Evolutionary conservation across 1,140 invertebrate species (phyloP).

Genomic region (Aporrectodea caliginosa): DNA sequence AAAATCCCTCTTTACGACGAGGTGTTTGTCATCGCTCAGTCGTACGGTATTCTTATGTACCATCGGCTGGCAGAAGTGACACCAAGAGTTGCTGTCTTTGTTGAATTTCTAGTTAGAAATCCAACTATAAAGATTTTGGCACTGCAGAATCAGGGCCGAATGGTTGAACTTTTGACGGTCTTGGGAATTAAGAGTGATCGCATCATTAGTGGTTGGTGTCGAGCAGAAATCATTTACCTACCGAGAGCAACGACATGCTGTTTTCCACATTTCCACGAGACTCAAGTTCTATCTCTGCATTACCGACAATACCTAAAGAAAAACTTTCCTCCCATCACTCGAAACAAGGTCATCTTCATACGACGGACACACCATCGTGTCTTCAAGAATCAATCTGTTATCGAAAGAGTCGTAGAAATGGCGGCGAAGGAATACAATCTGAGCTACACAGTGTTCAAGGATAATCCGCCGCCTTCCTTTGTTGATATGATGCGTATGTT

Average conservation of each 20-base stretch:
- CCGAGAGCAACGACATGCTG: constrained; percentile 14
- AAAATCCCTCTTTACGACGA: constrained; percentile 1
- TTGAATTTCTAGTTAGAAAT: constrained; percentile 12
- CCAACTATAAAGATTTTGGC: constrained; percentile 19
- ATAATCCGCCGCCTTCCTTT: constrained; percentile 21
- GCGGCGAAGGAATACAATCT: constrained; percentile 8
- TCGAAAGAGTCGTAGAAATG: background rate
- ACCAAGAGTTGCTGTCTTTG: constrained; percentile 13
- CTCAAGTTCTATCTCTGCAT: constrained; percentile 5
- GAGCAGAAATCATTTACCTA: constrained; percentile 15
- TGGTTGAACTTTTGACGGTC: background rate
- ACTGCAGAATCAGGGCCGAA: background rate
- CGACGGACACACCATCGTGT: background rate
- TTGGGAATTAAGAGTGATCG: constrained; percentile 16
- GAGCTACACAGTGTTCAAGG: constrained; percentile 2
- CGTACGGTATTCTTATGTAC: constrained; percentile 1
- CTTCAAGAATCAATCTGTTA: constrained; percentile 10
- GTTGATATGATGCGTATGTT: constrained; percentile 1
- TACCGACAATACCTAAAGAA: background rate
- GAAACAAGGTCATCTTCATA: constrained; percentile 22
- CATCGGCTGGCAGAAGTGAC: constrained; percentile 20
- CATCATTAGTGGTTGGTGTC: constrained; percentile 6
- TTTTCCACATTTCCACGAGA: background rate
- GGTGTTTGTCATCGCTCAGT: constrained; percentile 25
- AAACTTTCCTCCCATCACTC: background rate